These are phyloP conservation scores for Stegodyphus dumicola DNA, from an alignment of 1,140 invertebrate species.

Conservation along the genomic window DNA sequence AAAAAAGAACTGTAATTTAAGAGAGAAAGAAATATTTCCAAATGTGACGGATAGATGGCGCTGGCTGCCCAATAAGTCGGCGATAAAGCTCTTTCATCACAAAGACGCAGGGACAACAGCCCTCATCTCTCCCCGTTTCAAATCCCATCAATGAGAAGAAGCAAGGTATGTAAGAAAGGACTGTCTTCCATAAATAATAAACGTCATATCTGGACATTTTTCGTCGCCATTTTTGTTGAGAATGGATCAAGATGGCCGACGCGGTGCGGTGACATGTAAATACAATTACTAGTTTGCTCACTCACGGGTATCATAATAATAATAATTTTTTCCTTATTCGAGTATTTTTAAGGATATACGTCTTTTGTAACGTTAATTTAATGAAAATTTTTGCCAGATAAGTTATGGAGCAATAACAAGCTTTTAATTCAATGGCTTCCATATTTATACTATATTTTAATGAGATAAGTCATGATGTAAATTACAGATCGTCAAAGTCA, in stretches of 20 bases:
- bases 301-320: too few relatives aligned
- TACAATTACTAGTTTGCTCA: too few relatives aligned
- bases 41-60: constrained; percentile 25
- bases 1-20: neutral
- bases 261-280: neutral
- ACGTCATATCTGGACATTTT: constrained; percentile 47
- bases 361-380: too few relatives aligned
- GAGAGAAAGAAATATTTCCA: neutral
- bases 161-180: constrained; percentile 44
- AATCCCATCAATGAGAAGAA: constrained; percentile 46
- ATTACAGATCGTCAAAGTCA: too few relatives aligned
- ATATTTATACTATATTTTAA: too few relatives aligned
- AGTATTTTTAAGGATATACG: too few relatives aligned
- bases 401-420: too few relatives aligned
- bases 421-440: too few relatives aligned
- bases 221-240: constrained; percentile 35
- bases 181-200: constrained; percentile 56
- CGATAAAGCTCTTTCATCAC: constrained; percentile 26
- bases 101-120: neutral
- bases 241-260: neutral
- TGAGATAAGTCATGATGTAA: too few relatives aligned
- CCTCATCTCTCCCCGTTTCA: neutral
- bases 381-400: too few relatives aligned
- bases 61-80: neutral
- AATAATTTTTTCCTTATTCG: too few relatives aligned